Evolutionary conservation across 1,140 invertebrate genomes (phyloP).

Genomic region (Drosophila ambigua): DNA sequence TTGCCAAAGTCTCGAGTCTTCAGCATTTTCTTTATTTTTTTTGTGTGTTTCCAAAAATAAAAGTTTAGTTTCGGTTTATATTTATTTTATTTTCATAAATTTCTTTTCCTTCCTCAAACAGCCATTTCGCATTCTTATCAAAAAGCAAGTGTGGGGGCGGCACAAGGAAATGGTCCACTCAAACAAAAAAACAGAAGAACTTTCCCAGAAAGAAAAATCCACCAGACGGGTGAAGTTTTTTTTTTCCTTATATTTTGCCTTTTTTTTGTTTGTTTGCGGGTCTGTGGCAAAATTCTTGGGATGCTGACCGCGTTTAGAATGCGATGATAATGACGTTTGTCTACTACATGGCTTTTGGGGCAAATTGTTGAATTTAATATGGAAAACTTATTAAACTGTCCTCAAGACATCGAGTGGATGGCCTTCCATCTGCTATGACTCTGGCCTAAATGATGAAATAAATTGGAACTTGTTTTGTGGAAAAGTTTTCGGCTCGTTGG

Average conservation of each 20-base stretch:
- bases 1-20: constrained; percentile 54
- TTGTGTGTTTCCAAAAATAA: constrained; percentile 33
- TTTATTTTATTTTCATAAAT: constrained; percentile 69
- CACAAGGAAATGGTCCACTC: constrained; percentile 13
- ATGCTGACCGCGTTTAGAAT: constrained; percentile 55
- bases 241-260: constrained; percentile 7
- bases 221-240: constrained; percentile 44
- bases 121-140: constrained; percentile 73
- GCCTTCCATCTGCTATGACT: constrained; percentile 36
- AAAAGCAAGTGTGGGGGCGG: constrained; percentile 7
- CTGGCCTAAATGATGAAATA: constrained; percentile 49
- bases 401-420: constrained; percentile 22
- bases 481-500: constrained; percentile 47
- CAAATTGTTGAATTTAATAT: constrained; percentile 67
- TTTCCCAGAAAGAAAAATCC: constrained; percentile 27
- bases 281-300: constrained; percentile 39
- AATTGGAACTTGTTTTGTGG: constrained; percentile 51
- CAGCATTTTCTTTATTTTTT: constrained; percentile 48
- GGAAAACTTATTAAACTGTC: constrained; percentile 69
- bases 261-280: constrained; percentile 9
- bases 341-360: constrained; percentile 24
- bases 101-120: constrained; percentile 53
- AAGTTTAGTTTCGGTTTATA: constrained; percentile 64
- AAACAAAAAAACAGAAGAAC: constrained; percentile 29
- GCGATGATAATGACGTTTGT: constrained; percentile 41